phyloP scores from a whole-genome alignment of 2,113 vertebrate species.

The Lepus europaeus region DNA sequence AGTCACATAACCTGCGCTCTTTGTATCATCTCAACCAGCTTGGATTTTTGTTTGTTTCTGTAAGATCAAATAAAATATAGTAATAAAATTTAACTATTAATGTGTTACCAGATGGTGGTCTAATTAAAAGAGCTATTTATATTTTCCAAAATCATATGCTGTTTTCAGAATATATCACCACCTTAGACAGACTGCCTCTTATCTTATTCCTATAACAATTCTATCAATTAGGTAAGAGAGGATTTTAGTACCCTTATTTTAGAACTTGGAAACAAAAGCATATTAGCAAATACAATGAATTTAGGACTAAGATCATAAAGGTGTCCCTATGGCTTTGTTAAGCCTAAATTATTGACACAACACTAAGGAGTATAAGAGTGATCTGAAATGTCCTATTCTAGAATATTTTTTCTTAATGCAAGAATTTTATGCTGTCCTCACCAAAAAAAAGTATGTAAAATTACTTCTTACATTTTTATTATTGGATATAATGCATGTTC shows the following conservation, averaged over 20 bases:
- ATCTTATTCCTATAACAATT: not conserved
- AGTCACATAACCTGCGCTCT: not conserved
- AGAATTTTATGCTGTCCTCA: not conserved
- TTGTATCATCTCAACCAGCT: not conserved
- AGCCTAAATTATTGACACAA: slow-evolving; percentile 28
- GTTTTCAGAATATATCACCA: not conserved
- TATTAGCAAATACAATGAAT: not conserved
- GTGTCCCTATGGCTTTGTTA: not conserved
- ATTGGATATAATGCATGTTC: not conserved
- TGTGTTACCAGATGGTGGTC: not conserved
- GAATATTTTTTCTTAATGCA: not conserved
- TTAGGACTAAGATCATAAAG: not conserved
- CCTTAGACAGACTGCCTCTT: not conserved
- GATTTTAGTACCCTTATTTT: slow-evolving; percentile 15
- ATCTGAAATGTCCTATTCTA: slow-evolving; percentile 25
- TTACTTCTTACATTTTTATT: slow-evolving; percentile 38
- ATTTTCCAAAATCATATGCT: not conserved
- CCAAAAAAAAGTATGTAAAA: not conserved
- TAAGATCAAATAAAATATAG: slow-evolving; percentile 5
- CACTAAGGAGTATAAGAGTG: not conserved
- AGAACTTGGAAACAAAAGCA: slow-evolving; percentile 8
- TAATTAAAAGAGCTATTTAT: not conserved
- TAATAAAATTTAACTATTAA: slow-evolving; percentile 36
- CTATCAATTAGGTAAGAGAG: not conserved
- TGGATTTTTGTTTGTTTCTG: slow-evolving; percentile 36